Base-by-base conservation (phyloP, 2,113 vertebrate genomes). In the Gnathonemus echidnorhynchus region DNA sequence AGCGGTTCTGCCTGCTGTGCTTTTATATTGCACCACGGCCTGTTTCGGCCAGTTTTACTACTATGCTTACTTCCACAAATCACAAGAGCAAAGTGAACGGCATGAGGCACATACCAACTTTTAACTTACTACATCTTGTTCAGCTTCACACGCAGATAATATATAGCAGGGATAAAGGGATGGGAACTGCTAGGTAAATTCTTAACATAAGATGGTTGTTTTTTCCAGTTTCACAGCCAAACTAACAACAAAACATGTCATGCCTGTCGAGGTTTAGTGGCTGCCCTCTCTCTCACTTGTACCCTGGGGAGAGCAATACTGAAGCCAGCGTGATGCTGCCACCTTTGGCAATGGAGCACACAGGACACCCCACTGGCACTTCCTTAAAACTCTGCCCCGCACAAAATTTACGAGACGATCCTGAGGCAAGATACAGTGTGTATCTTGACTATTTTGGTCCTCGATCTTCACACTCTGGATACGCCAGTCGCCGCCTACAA, bases 1-100 rank as follows among this genome's bases (percentile, higher is more conserved):
- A 98, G 97, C 97, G 96, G 95, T 94, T 98, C 96, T 97, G 96
- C 98, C 98, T 96, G 98, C 98, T 99, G 98, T 98, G 98, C 98
- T 98, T 98, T 99, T 99, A 98, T 99, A 97, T 97, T 97, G 95
- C 97, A 96, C 84, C 84, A 15, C 96, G 97, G 97, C 97, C 94
- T 98, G 97, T 97, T 98, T 97, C 96, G 97, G 97, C 97, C 97
- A 97, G 97, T 98, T 98, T 48, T 49, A 86, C 45, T 96, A 96
- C 96, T 96, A 97, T 95, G 96, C 97, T 97, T 97, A 96, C 96
- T 97, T 96, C 94, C 95, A 96, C 97, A 98, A 98, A 97, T 97
- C 97, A 97, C 96, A 96, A 97, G 97, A 96, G 95, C 52, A 95
- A 96, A 96, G 96, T 96, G 95, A 96, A 94, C 95, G 95, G 95